Percentiles rank a stretch among this genome's conserved stretches.
phyloP scores from a whole-genome alignment of 1,140 invertebrate species.

The Oedothorax gibbosus region DNA sequence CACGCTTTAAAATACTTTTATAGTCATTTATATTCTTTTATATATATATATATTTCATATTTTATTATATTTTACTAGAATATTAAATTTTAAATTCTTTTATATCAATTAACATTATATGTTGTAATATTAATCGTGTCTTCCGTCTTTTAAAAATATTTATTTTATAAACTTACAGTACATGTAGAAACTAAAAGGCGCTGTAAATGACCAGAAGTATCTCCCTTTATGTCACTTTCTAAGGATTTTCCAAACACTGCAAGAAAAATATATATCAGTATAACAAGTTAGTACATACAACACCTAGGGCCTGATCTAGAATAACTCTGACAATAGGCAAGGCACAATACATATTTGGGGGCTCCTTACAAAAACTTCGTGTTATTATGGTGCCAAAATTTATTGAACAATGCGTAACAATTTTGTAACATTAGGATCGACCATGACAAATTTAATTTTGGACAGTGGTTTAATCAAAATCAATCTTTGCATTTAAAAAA shows the following conservation, averaged over 20 bases:
- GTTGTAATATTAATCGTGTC: not conserved
- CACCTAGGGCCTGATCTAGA: no score
- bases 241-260: conserved; percentile 85
- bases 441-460: no score
- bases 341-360: no score
- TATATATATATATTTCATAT: not conserved
- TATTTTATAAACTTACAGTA: conserved; percentile 52
- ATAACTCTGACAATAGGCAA: no score
- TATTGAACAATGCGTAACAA: no score
- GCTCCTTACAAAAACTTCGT: no score
- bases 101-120: not conserved
- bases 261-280: conserved; percentile 61
- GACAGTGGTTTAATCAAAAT: no score
- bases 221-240: conserved; percentile 89
- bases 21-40: not conserved
- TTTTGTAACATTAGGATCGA: no score
- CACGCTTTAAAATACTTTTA: not conserved
- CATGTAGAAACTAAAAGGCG: conserved; percentile 80
- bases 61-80: not conserved
- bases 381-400: no score
- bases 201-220: conserved; percentile 94
- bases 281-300: no score
- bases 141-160: no score
- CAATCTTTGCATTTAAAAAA: no score
- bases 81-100: not conserved